phyloP scores from a whole-genome alignment of 1,140 invertebrate genomes.

The Calliopsis andreniformis region DNA sequence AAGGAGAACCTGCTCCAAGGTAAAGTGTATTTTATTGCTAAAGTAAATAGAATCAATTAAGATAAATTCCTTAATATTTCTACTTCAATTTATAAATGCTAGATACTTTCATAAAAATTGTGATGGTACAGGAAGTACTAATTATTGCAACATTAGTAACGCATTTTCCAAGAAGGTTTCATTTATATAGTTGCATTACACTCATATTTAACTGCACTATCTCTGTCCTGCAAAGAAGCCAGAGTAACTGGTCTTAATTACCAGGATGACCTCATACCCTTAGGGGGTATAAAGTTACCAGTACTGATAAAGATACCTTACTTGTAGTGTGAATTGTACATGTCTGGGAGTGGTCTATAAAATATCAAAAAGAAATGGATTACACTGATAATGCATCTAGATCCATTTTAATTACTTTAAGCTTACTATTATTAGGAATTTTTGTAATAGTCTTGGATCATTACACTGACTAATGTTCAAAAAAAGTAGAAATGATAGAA shows the following conservation, averaged over 20 bases:
- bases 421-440: background rate
- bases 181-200: slow-evolving; percentile 65
- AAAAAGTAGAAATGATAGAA: background rate
- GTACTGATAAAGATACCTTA: slow-evolving; percentile 69
- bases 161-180: slow-evolving; percentile 49
- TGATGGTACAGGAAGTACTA: background rate
- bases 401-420: background rate
- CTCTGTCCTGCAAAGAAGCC: slow-evolving; percentile 68
- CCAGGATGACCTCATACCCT: slow-evolving; percentile 79
- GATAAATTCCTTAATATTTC: background rate
- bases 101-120: background rate
- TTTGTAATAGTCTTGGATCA: background rate
- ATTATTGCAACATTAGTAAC: background rate
- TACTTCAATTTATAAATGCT: background rate
- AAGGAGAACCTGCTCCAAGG: slow-evolving; percentile 94
- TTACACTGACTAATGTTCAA: background rate
- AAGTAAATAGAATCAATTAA: slow-evolving; percentile 8
- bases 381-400: background rate
- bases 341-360: slow-evolving; percentile 11
- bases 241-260: slow-evolving; percentile 80
- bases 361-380: background rate
- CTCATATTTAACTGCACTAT: slow-evolving; percentile 58
- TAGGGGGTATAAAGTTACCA: slow-evolving; percentile 76
- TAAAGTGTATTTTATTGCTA: slow-evolving; percentile 75
- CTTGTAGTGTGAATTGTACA: slow-evolving; percentile 43